Conservation (phyloP, 2,113 vertebrate species). For the Osmerus mordax region DNA sequence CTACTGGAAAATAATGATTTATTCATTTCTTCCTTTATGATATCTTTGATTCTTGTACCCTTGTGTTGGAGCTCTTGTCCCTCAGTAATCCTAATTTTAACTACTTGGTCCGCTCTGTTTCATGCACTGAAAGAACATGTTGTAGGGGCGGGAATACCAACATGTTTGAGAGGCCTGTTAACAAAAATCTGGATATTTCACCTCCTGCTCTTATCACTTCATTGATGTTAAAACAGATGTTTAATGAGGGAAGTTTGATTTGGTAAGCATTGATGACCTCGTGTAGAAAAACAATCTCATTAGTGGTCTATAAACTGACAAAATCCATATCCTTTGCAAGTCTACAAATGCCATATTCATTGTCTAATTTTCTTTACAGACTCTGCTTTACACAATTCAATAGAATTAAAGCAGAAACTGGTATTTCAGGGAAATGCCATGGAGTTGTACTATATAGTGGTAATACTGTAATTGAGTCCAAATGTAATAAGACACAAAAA, state of each 20-base stretch:
- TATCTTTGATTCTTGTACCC: background rate
- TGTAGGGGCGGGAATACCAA: slow-evolving; percentile 31
- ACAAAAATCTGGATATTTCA: slow-evolving; percentile 25
- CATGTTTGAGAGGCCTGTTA: slow-evolving; percentile 20
- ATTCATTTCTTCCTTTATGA: slow-evolving; percentile 27
- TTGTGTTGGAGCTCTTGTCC: slow-evolving; percentile 16
- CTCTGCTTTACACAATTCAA: too few relatives aligned
- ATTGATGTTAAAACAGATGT: slow-evolving; percentile 48
- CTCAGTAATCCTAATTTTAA: slow-evolving; percentile 31
- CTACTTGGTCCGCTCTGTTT: background rate
- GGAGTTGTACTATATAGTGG: too few relatives aligned
- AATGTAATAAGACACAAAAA: too few relatives aligned
- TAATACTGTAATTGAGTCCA: too few relatives aligned
- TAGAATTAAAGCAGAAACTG: too few relatives aligned
- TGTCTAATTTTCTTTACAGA: background rate
- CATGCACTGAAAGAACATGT: slow-evolving; percentile 7
- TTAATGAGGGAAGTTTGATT: slow-evolving; percentile 32
- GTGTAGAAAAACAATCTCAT: slow-evolving; percentile 20
- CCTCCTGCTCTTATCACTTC: slow-evolving; percentile 31
- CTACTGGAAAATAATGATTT: slow-evolving; percentile 39
- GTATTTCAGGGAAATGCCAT: too few relatives aligned
- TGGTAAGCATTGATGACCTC: slow-evolving; percentile 28
- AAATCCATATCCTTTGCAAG: slow-evolving; percentile 15
- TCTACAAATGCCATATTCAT: slow-evolving; percentile 13
- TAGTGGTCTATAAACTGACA: slow-evolving; percentile 19